phyloP scores from a whole-genome alignment of 2,888 invertebrate species.

The Cremastinae sp. region DNA sequence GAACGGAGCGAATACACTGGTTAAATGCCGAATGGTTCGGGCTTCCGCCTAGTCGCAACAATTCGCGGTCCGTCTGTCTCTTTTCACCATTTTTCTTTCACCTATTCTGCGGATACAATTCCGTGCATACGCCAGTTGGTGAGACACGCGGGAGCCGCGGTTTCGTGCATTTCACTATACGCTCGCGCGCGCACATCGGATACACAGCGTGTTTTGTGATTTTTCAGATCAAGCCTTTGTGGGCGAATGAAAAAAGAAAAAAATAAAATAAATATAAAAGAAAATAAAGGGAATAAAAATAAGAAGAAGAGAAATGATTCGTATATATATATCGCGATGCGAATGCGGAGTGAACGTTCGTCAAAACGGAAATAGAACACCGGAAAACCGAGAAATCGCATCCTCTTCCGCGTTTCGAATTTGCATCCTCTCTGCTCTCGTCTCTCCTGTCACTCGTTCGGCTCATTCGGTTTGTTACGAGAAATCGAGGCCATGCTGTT shows the following conservation, averaged over 20 bases:
- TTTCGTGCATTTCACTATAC: slow-evolving; percentile 48
- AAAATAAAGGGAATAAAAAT: too few relatives aligned
- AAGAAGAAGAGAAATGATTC: slow-evolving; percentile 1
- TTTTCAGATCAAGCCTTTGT: slow-evolving; percentile 21
- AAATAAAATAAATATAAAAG: too few relatives aligned
- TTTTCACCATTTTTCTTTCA: slow-evolving; percentile 21
- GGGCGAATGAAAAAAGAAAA: not conserved
- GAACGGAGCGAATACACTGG: slow-evolving; percentile 64
- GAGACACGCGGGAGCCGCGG: slow-evolving; percentile 16
- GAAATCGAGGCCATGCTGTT: too few relatives aligned
- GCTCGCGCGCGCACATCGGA: too few relatives aligned
- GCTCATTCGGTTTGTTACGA: too few relatives aligned
- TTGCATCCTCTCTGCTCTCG: slow-evolving; percentile 8
- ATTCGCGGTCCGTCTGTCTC: slow-evolving; percentile 55
- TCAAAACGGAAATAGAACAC: slow-evolving; percentile 62
- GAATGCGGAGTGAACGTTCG: slow-evolving; percentile 21
- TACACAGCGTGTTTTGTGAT: slow-evolving; percentile 15
- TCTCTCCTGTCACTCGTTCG: not conserved
- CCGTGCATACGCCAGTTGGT: slow-evolving; percentile 14
- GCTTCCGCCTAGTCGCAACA: slow-evolving; percentile 69
- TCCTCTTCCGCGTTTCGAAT: slow-evolving; percentile 53
- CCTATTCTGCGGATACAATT: slow-evolving; percentile 14
- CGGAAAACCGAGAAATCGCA: slow-evolving; percentile 45
- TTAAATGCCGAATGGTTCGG: slow-evolving; percentile 70
- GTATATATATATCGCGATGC: slow-evolving; percentile 10